Percentiles rank a stretch among this genome's conserved stretches.
Conservation (phyloP, 2,888 invertebrate species). For the Eupeodes latifasciatus region DNA sequence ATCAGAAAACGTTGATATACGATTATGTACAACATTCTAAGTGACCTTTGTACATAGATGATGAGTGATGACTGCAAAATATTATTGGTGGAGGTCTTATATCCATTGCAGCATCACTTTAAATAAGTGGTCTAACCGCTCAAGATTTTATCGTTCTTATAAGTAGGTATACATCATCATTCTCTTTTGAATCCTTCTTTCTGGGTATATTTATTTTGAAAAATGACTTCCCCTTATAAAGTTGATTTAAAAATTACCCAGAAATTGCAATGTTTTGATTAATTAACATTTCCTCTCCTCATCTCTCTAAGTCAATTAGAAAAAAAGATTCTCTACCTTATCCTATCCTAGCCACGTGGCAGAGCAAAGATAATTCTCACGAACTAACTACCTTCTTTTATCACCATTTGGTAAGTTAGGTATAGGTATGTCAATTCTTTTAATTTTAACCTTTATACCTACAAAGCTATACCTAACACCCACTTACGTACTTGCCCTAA, state of each 20-base stretch:
- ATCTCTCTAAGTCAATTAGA: constrained; percentile 6
- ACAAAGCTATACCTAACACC: constrained; percentile 9
- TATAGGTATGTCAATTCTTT: constrained; percentile 13
- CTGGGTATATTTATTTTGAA: no score
- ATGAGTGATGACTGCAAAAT: no score
- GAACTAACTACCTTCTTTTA: background rate
- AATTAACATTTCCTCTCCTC: background rate
- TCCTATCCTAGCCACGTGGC: background rate
- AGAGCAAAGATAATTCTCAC: constrained; percentile 20
- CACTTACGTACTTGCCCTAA: background rate
- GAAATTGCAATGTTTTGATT: constrained; percentile 1
- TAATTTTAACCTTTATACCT: background rate
- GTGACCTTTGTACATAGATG: no score
- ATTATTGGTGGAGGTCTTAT: no score
- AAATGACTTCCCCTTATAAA: no score
- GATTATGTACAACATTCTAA: no score
- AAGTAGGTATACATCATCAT: no score
- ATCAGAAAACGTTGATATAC: no score
- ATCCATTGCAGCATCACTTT: no score
- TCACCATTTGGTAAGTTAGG: background rate
- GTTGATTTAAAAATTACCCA: background rate
- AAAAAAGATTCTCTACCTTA: background rate
- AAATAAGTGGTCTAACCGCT: no score
- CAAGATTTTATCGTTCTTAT: no score
- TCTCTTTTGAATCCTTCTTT: no score